Evolutionary conservation across 2,888 invertebrate species (phyloP), one percentile per base, ranked within the genome.

Genomic region (Temnothorax rugatulus): DNA sequence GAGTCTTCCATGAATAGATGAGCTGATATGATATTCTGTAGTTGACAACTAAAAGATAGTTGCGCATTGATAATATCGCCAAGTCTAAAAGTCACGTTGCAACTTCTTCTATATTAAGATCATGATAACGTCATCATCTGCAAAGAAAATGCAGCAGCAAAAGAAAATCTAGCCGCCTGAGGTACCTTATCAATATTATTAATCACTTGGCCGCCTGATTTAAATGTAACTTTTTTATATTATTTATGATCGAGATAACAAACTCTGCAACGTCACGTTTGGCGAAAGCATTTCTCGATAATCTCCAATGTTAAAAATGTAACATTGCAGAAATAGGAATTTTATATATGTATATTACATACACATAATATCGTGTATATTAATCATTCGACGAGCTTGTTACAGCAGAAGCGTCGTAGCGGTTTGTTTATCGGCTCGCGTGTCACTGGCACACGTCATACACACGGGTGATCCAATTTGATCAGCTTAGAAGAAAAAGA

Each of bases 361-460:
- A 44, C 34, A 18, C 7, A 34, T 7, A 34, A 34, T 34, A 50
- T 63, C 18, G 15, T 47, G 9, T 44, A 63, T 44, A 57, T 74
- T 75, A 77, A 41, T 82, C 79, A 52, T 50, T 68, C 57, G 41
- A 15, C 7, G 34, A 38, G n/a, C 38, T 47, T 59, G 47, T 79
- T 69, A 44, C 34, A 79, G 34, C 57, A 18, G 54, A 61, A 81
- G 34, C 79, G 52, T 79, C 34, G 44, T 18, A 69, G 44, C 47
- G 21, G 41, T 81, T 79, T 69, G 79, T 79, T 81, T 81, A 71
- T 81, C 79, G 47, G 25, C 38, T 81, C 34, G n/a, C 34, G 47
- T 69, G 34, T 79, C 71, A 69, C 57, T 38, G 69, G 21, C 69
- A 59, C 79, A 59, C 47, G 47, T 81, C 79, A 59, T 59, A 25